Percentiles rank a stretch among this genome's conserved stretches.
These are phyloP conservation scores for Melanostoma scalare DNA, from an alignment of 2,888 invertebrate species.

Conservation along the genomic window DNA sequence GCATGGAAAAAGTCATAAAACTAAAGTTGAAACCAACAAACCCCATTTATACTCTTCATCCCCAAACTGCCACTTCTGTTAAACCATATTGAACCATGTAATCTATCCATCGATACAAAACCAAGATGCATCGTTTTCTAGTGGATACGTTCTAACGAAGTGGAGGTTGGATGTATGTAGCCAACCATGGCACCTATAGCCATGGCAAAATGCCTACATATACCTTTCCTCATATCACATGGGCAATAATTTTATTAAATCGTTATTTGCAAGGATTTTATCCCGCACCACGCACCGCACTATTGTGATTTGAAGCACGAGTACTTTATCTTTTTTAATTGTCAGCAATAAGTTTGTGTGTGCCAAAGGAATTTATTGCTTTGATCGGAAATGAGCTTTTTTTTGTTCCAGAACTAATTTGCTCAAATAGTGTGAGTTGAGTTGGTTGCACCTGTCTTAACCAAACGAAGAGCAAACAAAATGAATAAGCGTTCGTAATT, in stretches of 20 bases:
- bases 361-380: constrained; percentile 31
- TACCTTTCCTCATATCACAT: constrained; percentile 2
- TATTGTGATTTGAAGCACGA: constrained; percentile 22
- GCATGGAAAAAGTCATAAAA: constrained; percentile 34
- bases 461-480: background rate
- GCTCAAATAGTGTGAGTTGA: background rate
- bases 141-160: background rate
- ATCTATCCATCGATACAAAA: constrained; percentile 10
- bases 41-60: background rate
- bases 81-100: constrained; percentile 6
- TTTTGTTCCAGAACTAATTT: constrained; percentile 9
- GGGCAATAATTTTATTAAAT: constrained; percentile 58
- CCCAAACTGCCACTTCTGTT: background rate
- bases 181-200: constrained; percentile 2
- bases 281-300: background rate
- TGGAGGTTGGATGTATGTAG: background rate
- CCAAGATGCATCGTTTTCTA: constrained; percentile 12
- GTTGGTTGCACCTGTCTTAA: background rate
- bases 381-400: constrained; percentile 36
- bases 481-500: no score
- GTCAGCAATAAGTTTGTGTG: constrained; percentile 43
- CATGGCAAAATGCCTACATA: background rate
- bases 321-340: constrained; percentile 61
- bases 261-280: constrained; percentile 34
- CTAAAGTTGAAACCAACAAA: constrained; percentile 31